Conservation (phyloP, 2,888 invertebrate species). For the Euplexia lucipara region DNA sequence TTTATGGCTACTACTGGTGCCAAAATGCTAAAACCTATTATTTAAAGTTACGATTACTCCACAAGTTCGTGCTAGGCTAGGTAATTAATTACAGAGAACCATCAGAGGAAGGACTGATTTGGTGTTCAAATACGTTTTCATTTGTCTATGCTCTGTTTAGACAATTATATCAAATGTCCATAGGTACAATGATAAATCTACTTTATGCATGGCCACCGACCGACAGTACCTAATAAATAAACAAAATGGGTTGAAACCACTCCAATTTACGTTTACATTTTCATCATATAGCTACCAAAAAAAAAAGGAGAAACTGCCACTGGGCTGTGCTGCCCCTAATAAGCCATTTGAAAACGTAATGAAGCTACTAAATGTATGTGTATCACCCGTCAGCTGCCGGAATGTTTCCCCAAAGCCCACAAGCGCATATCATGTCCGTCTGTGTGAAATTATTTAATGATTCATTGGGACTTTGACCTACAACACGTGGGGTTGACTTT, state of each 20-base stretch:
- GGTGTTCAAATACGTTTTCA: background rate
- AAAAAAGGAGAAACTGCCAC: slow-evolving; percentile 6
- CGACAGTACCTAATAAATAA: background rate
- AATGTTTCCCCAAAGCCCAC: slow-evolving; percentile 15
- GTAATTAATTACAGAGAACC: background rate
- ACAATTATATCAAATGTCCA: background rate
- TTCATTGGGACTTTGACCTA: slow-evolving; percentile 15
- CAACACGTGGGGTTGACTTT: slow-evolving; percentile 7
- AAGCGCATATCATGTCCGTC: slow-evolving; percentile 7
- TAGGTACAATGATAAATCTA: background rate
- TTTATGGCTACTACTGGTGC: no score
- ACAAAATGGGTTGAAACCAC: background rate
- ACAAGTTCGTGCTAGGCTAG: no score
- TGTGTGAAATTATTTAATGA: slow-evolving; percentile 24
- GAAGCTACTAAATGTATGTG: slow-evolving; percentile 21
- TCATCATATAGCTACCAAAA: background rate
- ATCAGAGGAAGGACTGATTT: background rate
- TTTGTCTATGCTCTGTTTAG: background rate
- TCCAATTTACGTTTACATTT: slow-evolving; percentile 11
- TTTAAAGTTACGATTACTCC: no score
- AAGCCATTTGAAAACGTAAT: slow-evolving; percentile 33
- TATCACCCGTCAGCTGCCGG: slow-evolving; percentile 20
- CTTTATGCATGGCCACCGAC: no score
- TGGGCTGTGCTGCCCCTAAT: slow-evolving; percentile 10
- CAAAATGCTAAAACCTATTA: no score